Percentiles rank a stretch among this genome's conserved stretches.
Conservation (phyloP, 2,797 vertebrate species). For the Eupleurogrammus muticus region DNA sequence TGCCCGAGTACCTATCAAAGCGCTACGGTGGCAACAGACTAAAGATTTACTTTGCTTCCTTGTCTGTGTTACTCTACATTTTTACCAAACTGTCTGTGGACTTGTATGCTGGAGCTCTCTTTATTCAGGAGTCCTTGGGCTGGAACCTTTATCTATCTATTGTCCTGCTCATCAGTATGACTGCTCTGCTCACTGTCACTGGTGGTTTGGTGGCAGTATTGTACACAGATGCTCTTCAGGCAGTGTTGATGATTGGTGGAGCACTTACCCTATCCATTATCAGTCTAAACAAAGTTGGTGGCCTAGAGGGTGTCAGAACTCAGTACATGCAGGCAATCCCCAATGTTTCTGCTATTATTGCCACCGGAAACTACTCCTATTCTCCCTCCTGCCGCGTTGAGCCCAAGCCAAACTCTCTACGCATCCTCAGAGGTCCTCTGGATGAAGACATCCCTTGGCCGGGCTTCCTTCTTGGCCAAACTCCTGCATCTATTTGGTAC, state of each 20-base stretch:
- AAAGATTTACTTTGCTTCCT: slow-evolving; percentile 94
- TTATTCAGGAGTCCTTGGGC: slow-evolving; percentile 97
- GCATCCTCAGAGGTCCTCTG: slow-evolving; percentile 90
- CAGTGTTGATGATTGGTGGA: slow-evolving; percentile 95
- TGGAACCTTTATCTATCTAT: slow-evolving; percentile 98
- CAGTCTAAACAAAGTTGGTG: slow-evolving; percentile 92
- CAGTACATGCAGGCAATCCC: slow-evolving; percentile 96
- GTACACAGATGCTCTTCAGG: slow-evolving; percentile 98
- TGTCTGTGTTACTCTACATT: slow-evolving; percentile 96
- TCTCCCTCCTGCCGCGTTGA: slow-evolving; percentile 89
- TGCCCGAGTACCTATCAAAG: slow-evolving; percentile 98
- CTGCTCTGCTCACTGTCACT: slow-evolving; percentile 94
- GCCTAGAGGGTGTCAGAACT: slow-evolving; percentile 93
- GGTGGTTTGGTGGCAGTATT: slow-evolving; percentile 97
- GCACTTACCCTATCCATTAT: slow-evolving; percentile 94
- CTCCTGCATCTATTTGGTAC: slow-evolving; percentile 98
- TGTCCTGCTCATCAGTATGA: slow-evolving; percentile 94
- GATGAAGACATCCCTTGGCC: slow-evolving; percentile 98
- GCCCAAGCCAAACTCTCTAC: slow-evolving; percentile 92
- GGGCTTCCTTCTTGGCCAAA: slow-evolving; percentile 96
- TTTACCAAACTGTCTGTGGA: slow-evolving; percentile 99
- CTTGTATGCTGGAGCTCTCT: slow-evolving; percentile 97
- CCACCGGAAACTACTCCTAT: slow-evolving; percentile 89
- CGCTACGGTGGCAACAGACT: slow-evolving; percentile 96
- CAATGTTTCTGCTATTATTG: slow-evolving; percentile 91